Conservation (phyloP, 2,888 invertebrate species). For the Chrysolina haemoptera region DNA sequence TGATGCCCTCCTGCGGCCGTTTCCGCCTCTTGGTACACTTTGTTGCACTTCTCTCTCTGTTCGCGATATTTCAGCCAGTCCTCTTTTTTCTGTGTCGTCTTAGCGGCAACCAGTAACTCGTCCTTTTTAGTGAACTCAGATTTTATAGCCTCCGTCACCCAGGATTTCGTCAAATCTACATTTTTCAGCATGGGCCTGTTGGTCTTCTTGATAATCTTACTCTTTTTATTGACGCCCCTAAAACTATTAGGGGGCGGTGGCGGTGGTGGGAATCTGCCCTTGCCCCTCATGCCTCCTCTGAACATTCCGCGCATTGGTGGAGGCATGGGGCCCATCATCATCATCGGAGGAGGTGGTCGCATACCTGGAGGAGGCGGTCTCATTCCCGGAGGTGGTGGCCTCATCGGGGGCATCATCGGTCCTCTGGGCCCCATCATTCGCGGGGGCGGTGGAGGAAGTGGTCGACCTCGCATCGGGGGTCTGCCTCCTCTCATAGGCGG, state of each 20-base stretch:
- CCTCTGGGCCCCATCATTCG: slow-evolving; percentile 58
- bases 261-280: slow-evolving; percentile 47
- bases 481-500: slow-evolving; percentile 57
- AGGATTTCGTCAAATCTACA: slow-evolving; percentile 72
- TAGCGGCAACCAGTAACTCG: slow-evolving; percentile 71
- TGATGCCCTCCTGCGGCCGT: slow-evolving; percentile 72
- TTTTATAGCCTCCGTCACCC: slow-evolving; percentile 74
- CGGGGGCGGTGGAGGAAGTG: slow-evolving; percentile 55
- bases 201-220: slow-evolving; percentile 61
- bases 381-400: slow-evolving; percentile 59
- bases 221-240: slow-evolving; percentile 60
- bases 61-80: slow-evolving; percentile 74
- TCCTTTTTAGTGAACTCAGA: slow-evolving; percentile 70
- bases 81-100: slow-evolving; percentile 70
- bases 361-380: slow-evolving; percentile 58
- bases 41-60: slow-evolving; percentile 74
- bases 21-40: slow-evolving; percentile 73
- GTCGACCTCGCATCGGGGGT: slow-evolving; percentile 51
- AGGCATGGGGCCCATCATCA: slow-evolving; percentile 59
- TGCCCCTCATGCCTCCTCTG: slow-evolving; percentile 54
- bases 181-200: slow-evolving; percentile 57
- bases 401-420: slow-evolving; percentile 56
- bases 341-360: slow-evolving; percentile 61
- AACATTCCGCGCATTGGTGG: slow-evolving; percentile 55
- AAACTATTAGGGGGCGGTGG: slow-evolving; percentile 44